Percentiles rank a stretch among this genome's conserved stretches.
These are phyloP conservation scores for Tromatobia lineatoria DNA, from an alignment of 2,888 invertebrate species.

Conservation along the genomic window DNA sequence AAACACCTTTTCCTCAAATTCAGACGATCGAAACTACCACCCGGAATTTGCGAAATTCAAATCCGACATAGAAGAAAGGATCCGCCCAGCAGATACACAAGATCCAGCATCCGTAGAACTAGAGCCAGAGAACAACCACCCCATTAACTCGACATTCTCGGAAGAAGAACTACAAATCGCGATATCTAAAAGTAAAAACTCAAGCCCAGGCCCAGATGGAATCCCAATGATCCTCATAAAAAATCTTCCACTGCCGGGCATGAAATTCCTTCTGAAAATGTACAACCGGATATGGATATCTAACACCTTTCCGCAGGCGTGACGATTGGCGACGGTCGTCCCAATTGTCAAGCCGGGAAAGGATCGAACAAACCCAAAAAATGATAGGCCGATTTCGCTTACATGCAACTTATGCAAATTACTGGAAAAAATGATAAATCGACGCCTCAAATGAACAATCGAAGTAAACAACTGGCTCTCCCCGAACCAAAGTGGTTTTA, in stretches of 20 bases:
- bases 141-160: constrained; percentile 24
- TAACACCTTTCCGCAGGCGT: not conserved
- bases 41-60: not conserved
- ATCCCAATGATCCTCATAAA: constrained; percentile 32
- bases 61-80: not conserved
- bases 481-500: not conserved
- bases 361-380: not conserved
- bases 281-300: not conserved
- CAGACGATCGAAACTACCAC: not conserved
- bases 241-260: constrained; percentile 41
- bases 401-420: not conserved
- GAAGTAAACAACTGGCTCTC: not conserved
- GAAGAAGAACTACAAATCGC: constrained; percentile 14
- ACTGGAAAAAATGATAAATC: not conserved
- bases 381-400: not conserved
- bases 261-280: constrained; percentile 25
- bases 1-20: not conserved
- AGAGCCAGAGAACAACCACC: not conserved
- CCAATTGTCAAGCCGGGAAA: not conserved
- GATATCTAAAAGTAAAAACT: not conserved
- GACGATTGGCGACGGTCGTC: not conserved
- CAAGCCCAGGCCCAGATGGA: constrained; percentile 17
- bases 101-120: not conserved
- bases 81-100: not conserved
- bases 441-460: not conserved